Percentiles rank a stretch among this genome's conserved stretches.
Evolutionary conservation across 2,113 vertebrate species (phyloP).

Genomic region (Cyanistes caeruleus): DNA sequence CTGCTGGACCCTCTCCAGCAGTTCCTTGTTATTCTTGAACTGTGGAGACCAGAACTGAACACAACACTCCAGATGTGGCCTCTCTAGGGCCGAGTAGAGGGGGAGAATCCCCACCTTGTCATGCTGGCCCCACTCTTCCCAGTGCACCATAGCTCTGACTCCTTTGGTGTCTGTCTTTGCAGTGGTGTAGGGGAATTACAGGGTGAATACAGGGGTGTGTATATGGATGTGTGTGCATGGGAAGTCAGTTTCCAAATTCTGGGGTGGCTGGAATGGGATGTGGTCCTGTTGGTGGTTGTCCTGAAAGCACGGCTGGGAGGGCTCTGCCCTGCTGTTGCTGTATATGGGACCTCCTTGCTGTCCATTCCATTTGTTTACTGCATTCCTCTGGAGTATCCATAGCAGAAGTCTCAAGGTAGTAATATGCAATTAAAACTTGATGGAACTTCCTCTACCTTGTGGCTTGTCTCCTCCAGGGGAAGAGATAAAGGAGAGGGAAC

Average conservation of each 20-base stretch:
- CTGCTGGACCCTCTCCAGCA: background rate
- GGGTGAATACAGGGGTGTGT: background rate
- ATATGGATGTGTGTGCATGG: background rate
- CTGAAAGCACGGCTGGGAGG: background rate
- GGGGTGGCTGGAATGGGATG: background rate
- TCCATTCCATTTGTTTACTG: background rate
- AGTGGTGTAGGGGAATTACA: background rate
- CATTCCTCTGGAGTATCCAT: background rate
- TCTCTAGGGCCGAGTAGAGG: background rate
- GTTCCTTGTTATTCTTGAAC: background rate
- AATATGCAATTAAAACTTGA: background rate
- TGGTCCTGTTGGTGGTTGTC: background rate
- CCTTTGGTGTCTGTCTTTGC: background rate
- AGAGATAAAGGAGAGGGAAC: background rate
- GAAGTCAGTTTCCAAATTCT: background rate
- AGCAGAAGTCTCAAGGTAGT: background rate
- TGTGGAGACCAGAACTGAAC: background rate
- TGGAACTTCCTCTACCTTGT: background rate
- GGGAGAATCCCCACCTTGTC: fast-evolving
- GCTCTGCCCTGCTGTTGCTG: background rate
- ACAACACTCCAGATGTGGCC: background rate
- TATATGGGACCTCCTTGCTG: background rate
- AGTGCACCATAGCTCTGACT: background rate
- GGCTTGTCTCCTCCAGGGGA: background rate
- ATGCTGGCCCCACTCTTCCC: background rate